These are phyloP conservation scores for Macaria notata DNA, from an alignment of 2,888 invertebrate species.

Conservation along the genomic window DNA sequence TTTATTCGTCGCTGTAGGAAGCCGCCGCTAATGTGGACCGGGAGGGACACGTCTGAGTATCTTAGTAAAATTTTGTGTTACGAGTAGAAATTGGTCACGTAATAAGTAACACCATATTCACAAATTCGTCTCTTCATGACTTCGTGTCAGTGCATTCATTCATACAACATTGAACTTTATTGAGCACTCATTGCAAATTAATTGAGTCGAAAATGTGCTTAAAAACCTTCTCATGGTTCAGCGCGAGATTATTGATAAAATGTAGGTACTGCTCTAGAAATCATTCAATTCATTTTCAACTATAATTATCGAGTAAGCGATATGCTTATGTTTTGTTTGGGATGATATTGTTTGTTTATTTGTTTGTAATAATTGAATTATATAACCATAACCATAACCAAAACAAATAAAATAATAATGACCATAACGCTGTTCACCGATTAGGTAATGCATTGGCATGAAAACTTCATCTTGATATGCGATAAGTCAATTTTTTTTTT, in stretches of 20 bases:
- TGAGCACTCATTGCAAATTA: slow-evolving; percentile 55
- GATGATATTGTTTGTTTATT: slow-evolving; percentile 22
- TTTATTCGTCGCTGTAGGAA: slow-evolving; percentile 69
- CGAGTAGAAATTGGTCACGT: too few relatives aligned
- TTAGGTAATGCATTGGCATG: too few relatives aligned
- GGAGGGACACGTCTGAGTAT: slow-evolving; percentile 55
- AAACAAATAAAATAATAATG: too few relatives aligned
- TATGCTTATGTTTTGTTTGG: slow-evolving; percentile 37
- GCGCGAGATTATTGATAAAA: slow-evolving; percentile 55
- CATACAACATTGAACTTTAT: slow-evolving; percentile 56
- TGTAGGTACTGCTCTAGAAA: slow-evolving; percentile 44
- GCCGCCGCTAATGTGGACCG: slow-evolving; percentile 64
- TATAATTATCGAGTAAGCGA: slow-evolving; percentile 42
- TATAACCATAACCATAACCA: too few relatives aligned
- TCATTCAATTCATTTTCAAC: slow-evolving; percentile 55
- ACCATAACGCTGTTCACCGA: too few relatives aligned
- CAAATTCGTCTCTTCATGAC: slow-evolving; percentile 7
- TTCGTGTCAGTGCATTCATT: slow-evolving; percentile 46
- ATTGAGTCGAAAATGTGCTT: slow-evolving; percentile 53
- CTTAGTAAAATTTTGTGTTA: too few relatives aligned
- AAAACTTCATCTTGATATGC: too few relatives aligned
- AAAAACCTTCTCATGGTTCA: slow-evolving; percentile 57
- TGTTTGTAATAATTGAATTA: too few relatives aligned
- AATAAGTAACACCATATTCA: too few relatives aligned
- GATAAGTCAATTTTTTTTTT: too few relatives aligned